These are phyloP conservation scores for Netelia melanura DNA, from an alignment of 2,888 invertebrate species.

Conservation along the genomic window DNA sequence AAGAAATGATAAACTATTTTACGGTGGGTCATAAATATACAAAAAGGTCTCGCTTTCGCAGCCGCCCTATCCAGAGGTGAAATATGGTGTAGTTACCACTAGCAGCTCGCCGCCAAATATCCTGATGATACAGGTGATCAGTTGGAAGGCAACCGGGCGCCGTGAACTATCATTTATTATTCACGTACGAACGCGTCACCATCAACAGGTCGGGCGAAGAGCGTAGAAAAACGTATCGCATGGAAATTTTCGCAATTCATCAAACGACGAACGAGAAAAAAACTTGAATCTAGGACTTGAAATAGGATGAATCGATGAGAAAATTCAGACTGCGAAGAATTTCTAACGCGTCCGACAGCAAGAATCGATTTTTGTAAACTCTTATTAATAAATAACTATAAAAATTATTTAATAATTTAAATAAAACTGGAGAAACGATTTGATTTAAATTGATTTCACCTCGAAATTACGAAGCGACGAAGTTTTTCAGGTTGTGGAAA, in stretches of 20 bases:
- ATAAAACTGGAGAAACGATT: too few species aligned
- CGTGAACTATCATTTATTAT: slow-evolving; percentile 77
- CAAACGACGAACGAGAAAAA: slow-evolving; percentile 69
- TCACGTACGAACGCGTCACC: slow-evolving; percentile 68
- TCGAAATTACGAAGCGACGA: too few species aligned
- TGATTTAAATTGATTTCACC: too few species aligned
- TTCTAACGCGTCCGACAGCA: too few species aligned
- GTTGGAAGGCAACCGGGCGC: slow-evolving; percentile 2
- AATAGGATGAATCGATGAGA: slow-evolving; percentile 17
- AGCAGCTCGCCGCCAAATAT: slow-evolving; percentile 9
- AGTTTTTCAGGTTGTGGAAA: too few species aligned
- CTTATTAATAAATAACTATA: too few species aligned
- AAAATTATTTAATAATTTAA: too few species aligned
- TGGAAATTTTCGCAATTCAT: slow-evolving; percentile 78
- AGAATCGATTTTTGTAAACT: too few species aligned
- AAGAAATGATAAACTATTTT: slow-evolving; percentile 13
- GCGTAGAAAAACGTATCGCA: slow-evolving; percentile 63
- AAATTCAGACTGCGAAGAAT: neutral
- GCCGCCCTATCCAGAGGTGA: too few species aligned
- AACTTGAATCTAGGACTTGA: neutral
- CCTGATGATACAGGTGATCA: slow-evolving; percentile 24
- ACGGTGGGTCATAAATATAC: slow-evolving; percentile 33
- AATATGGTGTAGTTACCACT: slow-evolving; percentile 1
- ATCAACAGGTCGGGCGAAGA: neutral
- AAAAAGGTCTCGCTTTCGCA: neutral